A percentile compares a stretch with the other conserved stretches of the same genome.
Conservation (phyloP, 2,113 vertebrate genomes). For the Anas platyrhynchos region DNA sequence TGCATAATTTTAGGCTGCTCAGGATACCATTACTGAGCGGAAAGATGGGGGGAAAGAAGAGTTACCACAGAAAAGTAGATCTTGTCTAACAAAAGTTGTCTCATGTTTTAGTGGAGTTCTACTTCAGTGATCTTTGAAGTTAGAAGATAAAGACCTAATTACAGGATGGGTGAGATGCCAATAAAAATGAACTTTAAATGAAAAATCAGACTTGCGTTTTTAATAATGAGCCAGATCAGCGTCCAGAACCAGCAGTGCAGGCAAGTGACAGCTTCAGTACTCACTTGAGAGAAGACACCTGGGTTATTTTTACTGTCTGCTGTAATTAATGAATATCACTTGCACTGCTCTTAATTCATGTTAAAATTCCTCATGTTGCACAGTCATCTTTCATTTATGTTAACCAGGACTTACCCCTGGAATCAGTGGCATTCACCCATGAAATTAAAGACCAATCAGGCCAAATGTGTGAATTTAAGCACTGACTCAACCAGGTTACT, state of each 20-base stretch:
- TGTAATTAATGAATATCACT: conserved; percentile 16
- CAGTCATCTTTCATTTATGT: conserved; percentile 2
- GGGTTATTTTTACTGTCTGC: background rate
- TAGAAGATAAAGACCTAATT: background rate
- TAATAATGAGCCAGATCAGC: background rate
- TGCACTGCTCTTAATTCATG: background rate
- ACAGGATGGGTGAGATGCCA: background rate
- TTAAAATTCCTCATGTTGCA: background rate
- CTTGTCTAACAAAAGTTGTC: background rate
- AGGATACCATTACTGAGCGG: background rate
- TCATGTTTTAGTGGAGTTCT: background rate
- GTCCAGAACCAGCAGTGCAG: background rate
- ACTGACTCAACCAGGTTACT: background rate
- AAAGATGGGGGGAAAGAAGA: background rate
- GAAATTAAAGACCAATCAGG: background rate
- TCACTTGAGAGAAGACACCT: conserved; percentile 13
- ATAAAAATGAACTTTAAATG: background rate
- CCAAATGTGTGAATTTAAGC: background rate
- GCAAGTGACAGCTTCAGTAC: background rate
- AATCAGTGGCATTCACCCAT: background rate
- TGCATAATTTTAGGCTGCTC: background rate
- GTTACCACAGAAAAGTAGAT: background rate
- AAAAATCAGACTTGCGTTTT: background rate
- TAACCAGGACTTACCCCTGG: background rate
- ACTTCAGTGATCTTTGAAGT: background rate